Evolutionary conservation across 1,140 invertebrate genomes (phyloP), one percentile per base, ranked within the genome.

Genomic region (Halictus rubicundus): DNA sequence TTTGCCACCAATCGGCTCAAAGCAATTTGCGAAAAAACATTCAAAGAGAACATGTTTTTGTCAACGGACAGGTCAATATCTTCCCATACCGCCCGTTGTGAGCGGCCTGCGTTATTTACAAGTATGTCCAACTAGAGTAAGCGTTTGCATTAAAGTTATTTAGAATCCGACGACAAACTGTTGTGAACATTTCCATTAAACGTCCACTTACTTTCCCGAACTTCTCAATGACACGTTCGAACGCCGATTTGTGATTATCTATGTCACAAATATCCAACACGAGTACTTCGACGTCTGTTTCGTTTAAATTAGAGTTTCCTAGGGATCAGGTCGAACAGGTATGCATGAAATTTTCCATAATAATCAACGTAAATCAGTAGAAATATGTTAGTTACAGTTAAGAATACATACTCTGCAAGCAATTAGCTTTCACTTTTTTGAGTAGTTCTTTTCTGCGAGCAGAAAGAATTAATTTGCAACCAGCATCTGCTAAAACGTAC

Each of bases 41-140:
- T 97, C 54, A 98, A 87, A 27, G 98, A 95, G 88, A 98, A 97
- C 81, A 98, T 92, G 74, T 96, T 94, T 72, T 94, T 94, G 89
- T 98, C 97, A 0, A 98, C 97, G 68, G 93, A 88, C 1, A 97
- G 64, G 2, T 97, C 94, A 78, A 97, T 97, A 3, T 96, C 93
- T 78, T 96, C 95, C 95, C 96, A 98, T 39, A 89, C 79, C 4
- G 96, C 96, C 81, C 97, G 91, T 92, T 98, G 97, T 46, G 96
- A 96, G 81, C 97, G 91, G 6, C 97, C 97, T 21, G 97, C 97
- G 93, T 98, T 98, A 88, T 96, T 97, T 0, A 98, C 94, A 32
- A 98, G 92, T 78, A 97, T 95, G 91, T 98, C 96, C 14, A 98
- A 88, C 95, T 96, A 80, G 42, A 91, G 88, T 81, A n/a, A 70